A percentile compares a stretch with the other conserved stretches of the same genome.
Evolutionary conservation across 64 coral and sea anemone species (phyloP).

Genomic region (Pocillopora damicornis): DNA sequence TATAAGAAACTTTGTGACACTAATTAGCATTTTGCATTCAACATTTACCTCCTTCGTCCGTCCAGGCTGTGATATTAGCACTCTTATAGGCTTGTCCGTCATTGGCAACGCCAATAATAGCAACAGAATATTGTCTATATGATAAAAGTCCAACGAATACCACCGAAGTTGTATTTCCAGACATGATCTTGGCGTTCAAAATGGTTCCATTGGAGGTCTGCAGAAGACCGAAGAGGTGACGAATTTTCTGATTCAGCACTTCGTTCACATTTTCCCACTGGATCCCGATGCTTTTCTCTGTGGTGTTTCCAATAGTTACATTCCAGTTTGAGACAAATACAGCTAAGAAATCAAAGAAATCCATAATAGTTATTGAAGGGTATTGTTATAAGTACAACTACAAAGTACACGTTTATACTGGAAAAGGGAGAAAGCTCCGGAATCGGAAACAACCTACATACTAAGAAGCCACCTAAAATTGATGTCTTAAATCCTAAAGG

Average conservation of each 20-base stretch:
- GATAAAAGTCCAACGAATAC: not conserved
- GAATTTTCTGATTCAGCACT: not conserved
- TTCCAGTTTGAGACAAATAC: not conserved
- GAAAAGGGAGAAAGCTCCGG: too few species aligned
- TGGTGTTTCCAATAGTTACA: not conserved
- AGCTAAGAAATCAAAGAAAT: not conserved
- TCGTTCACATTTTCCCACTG: not conserved
- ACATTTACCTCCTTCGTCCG: not conserved
- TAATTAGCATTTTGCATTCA: not conserved
- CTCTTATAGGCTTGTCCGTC: not conserved
- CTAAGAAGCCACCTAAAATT: too few species aligned
- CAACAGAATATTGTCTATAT: not conserved
- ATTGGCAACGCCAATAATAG: not conserved
- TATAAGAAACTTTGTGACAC: too few species aligned
- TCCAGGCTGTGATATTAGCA: not conserved
- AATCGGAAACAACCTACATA: too few species aligned
- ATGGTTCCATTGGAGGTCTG: not conserved
- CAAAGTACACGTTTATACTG: not conserved
- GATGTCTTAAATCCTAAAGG: too few species aligned
- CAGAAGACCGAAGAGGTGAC: not conserved
- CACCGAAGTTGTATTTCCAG: not conserved
- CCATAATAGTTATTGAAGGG: not conserved
- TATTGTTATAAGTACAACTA: not conserved
- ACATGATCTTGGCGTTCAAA: not conserved
- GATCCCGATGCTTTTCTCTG: not conserved